phyloP scores from a whole-genome alignment of 2,888 invertebrate species.

The Orchestes rusci region DNA sequence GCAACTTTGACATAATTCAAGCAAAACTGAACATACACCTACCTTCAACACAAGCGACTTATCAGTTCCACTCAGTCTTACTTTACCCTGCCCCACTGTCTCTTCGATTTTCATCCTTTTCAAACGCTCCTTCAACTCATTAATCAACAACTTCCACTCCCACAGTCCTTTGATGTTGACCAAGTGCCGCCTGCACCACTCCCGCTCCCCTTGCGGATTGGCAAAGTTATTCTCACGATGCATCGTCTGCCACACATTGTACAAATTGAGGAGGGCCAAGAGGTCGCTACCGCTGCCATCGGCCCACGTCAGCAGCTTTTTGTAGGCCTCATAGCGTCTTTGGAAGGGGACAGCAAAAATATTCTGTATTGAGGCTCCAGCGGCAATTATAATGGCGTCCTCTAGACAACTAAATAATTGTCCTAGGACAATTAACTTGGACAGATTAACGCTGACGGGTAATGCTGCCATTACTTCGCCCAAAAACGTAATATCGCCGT shows the following conservation, averaged over 20 bases:
- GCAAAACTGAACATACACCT: too few relatives aligned
- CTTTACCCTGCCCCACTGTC: slow-evolving; percentile 43
- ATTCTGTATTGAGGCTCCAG: slow-evolving; percentile 73
- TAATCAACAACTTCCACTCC: slow-evolving; percentile 65
- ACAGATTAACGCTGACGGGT: slow-evolving; percentile 74
- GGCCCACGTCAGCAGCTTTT: slow-evolving; percentile 74
- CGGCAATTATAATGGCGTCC: slow-evolving; percentile 81
- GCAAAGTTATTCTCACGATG: slow-evolving; percentile 32
- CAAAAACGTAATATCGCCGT: slow-evolving; percentile 83
- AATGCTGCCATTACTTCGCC: slow-evolving; percentile 76
- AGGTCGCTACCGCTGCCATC: slow-evolving; percentile 79
- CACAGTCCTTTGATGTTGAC: slow-evolving; percentile 64
- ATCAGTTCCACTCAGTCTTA: slow-evolving; percentile 46
- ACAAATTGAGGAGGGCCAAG: slow-evolving; percentile 73
- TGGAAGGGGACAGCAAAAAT: slow-evolving; percentile 71
- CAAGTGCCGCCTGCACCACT: slow-evolving; percentile 64
- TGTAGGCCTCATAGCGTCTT: slow-evolving; percentile 61
- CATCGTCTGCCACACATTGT: slow-evolving; percentile 61
- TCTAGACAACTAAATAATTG: slow-evolving; percentile 78
- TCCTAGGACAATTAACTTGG: slow-evolving; percentile 81
- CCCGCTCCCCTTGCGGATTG: slow-evolving; percentile 24
- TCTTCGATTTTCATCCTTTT: slow-evolving; percentile 53
- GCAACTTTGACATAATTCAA: too few relatives aligned
- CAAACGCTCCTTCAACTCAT: slow-evolving; percentile 62
- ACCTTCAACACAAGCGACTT: slow-evolving; percentile 61